Percentiles rank a stretch among this genome's conserved stretches.
These are phyloP conservation scores for Pseudochromis fuscus DNA, from an alignment of 2,797 vertebrate species.

Conservation along the genomic window DNA sequence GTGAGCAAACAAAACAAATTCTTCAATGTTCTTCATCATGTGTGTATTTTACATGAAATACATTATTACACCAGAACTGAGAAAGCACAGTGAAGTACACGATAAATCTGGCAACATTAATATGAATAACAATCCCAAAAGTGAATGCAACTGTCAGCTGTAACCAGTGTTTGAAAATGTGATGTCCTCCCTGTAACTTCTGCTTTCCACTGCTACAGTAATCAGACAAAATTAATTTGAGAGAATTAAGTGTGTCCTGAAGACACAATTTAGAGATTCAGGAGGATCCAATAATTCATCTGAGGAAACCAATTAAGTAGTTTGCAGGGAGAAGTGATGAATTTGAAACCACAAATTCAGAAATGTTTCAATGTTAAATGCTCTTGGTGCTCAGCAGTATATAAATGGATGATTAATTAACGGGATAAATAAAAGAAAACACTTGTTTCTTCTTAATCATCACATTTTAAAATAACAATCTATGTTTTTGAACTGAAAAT, in stretches of 20 bases:
- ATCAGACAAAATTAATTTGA: conserved; percentile 12
- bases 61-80: too few species aligned
- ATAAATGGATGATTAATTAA: conserved; percentile 1
- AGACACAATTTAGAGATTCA: conserved; percentile 6
- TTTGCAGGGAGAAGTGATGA: conserved; percentile 16
- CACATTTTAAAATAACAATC: background rate
- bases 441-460: too few species aligned
- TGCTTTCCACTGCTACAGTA: background rate
- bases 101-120: too few species aligned
- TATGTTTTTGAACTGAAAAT: too few species aligned
- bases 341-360: background rate
- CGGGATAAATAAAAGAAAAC: background rate
- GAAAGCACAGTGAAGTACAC: too few species aligned
- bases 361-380: background rate
- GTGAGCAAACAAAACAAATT: too few species aligned
- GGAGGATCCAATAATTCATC: background rate
- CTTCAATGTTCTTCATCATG: too few species aligned
- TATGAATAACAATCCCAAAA: too few species aligned
- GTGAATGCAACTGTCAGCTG: too few species aligned
- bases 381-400: background rate
- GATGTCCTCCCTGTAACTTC: background rate
- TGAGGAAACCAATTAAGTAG: background rate
- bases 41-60: too few species aligned
- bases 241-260: conserved; percentile 19
- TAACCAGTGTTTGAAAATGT: too few species aligned